Evolutionary conservation across 2,113 vertebrate species (phyloP).

Genomic region (Grantiella picta): DNA sequence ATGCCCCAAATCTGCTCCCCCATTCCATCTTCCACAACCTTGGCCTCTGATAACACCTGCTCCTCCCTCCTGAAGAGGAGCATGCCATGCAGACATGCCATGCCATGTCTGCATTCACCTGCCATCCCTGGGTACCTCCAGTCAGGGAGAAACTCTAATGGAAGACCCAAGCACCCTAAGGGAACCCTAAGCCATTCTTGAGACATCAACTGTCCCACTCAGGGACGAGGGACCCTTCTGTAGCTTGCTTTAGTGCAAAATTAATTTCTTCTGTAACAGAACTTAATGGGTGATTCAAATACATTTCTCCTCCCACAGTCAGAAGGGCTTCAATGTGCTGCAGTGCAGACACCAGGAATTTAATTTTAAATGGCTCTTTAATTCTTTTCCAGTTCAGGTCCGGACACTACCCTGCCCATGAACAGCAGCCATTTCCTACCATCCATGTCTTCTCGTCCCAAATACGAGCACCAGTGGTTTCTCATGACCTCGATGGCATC

Average conservation of each 20-base stretch:
- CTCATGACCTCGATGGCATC: conserved; percentile 88
- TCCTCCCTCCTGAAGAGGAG: background rate
- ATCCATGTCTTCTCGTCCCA: conserved; percentile 87
- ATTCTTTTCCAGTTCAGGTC: background rate
- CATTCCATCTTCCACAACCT: background rate
- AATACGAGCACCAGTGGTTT: conserved; percentile 91
- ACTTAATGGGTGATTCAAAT: background rate
- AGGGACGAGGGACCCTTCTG: background rate
- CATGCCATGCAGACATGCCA: fast-evolving
- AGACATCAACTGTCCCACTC: background rate
- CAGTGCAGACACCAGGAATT: background rate
- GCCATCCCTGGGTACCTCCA: background rate
- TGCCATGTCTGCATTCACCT: background rate
- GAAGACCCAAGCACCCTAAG: background rate
- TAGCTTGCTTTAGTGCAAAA: background rate
- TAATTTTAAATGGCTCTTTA: background rate
- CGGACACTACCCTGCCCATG: background rate
- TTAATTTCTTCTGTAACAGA: background rate
- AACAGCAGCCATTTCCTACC: conserved; percentile 63
- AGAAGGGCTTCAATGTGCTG: background rate
- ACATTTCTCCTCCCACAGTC: background rate
- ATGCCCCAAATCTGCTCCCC: background rate
- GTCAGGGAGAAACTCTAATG: background rate
- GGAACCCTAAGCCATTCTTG: background rate
- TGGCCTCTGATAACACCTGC: background rate